Evolutionary conservation across 2,797 vertebrate species (phyloP).

Genomic region (Hemibagrus guttatus): DNA sequence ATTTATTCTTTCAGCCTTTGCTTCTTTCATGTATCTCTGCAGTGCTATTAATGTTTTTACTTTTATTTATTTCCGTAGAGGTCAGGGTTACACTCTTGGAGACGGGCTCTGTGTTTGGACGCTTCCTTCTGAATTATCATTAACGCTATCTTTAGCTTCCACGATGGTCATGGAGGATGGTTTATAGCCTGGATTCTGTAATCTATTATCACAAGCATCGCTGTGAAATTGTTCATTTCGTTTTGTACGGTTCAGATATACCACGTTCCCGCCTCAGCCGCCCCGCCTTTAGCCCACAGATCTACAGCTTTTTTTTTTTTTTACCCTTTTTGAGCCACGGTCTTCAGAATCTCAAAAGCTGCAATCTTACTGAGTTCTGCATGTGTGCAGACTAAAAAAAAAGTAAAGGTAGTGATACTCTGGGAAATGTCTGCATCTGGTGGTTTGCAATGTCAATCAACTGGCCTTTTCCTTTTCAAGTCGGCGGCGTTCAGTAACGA

Average conservation of each 20-base stretch:
- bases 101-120: neutral
- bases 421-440: neutral
- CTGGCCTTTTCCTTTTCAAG: neutral
- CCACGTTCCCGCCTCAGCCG: neutral
- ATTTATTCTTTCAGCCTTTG: conserved; percentile 9
- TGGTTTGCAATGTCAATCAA: neutral
- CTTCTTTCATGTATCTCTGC: conserved; percentile 6
- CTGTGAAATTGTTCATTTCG: neutral
- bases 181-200: conserved; percentile 4
- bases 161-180: no score
- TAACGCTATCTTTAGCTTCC: neutral
- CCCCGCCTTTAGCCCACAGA: neutral
- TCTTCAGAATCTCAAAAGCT: neutral
- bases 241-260: neutral
- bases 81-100: neutral
- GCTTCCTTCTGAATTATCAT: neutral
- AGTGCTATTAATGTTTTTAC: neutral
- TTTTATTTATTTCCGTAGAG: neutral
- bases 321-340: neutral
- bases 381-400: neutral
- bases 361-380: neutral
- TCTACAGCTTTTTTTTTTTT: neutral
- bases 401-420: neutral
- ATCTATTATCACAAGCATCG: neutral
- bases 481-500: neutral